phyloP scores from a whole-genome alignment of 2,888 invertebrate species.

The Rhagophthalmus giganteus region DNA sequence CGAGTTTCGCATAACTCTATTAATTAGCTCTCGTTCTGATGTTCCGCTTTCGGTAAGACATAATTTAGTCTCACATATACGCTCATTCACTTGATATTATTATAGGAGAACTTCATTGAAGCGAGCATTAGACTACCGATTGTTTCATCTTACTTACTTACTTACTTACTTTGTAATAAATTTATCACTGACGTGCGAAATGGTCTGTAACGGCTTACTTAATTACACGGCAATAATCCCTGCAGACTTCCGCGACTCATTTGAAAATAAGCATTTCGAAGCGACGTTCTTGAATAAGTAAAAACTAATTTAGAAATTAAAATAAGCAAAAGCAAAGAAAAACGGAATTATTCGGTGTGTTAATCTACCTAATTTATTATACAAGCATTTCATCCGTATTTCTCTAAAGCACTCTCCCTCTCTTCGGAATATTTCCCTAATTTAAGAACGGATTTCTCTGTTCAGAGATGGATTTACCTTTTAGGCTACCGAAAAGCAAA shows the following conservation, averaged over 20 bases:
- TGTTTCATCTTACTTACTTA: slow-evolving; percentile 25
- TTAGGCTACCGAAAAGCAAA: slow-evolving; percentile 6
- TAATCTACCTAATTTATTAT: slow-evolving; percentile 23
- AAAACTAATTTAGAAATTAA: slow-evolving; percentile 22
- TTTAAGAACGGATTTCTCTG: slow-evolving; percentile 14
- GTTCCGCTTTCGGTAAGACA: background rate
- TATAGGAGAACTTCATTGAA: slow-evolving; percentile 17
- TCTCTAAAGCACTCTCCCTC: slow-evolving; percentile 11
- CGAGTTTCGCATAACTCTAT: background rate
- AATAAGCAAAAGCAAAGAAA: slow-evolving; percentile 17
- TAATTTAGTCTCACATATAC: background rate
- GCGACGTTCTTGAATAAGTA: slow-evolving; percentile 12
- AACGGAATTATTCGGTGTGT: slow-evolving; percentile 20
- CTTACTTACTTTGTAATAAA: too few relatives aligned
- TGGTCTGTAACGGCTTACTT: slow-evolving; percentile 23
- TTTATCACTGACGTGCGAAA: slow-evolving; percentile 20
- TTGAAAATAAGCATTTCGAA: slow-evolving; percentile 9
- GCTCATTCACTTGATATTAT: background rate
- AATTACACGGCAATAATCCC: slow-evolving; percentile 23
- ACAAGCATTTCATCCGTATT: slow-evolving; percentile 14
- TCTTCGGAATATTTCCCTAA: slow-evolving; percentile 12
- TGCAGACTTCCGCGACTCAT: slow-evolving; percentile 7
- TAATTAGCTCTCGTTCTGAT: background rate
- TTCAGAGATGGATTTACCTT: slow-evolving; percentile 8
- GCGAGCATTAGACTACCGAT: slow-evolving; percentile 14